Evolutionary conservation across 2,113 vertebrate genomes (phyloP), one percentile per base, ranked within the genome.

Genomic region (Elanoides forficatus): DNA sequence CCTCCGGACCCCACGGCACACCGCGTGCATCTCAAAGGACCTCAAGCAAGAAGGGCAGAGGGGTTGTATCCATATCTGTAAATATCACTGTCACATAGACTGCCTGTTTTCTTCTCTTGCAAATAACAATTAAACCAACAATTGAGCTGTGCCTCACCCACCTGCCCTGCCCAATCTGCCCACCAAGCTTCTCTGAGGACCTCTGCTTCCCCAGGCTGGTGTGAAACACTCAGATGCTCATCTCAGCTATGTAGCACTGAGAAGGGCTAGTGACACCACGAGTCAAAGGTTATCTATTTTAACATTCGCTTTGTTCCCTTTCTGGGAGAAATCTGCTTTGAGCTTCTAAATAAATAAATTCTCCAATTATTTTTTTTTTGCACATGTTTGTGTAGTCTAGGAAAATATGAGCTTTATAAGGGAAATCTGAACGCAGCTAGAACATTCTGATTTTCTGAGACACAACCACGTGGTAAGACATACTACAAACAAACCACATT

Each of bases 191-290:
- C 48, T 45, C 66, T 5, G 48, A 29, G 38, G 36, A 15, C 13
- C 53, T 34, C 36, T 17, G 38, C 62, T 91, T 71, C 72, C 13
- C 40, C 8, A 16, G 32, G 55, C n/a, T 40, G 59, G 8, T 3
- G 25, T 4, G 30, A 45, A 30, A 15, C 15, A 0, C 53, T 9
- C 1, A 2, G 18, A 18, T 10, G n/a, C 40, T 55, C 34, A 10
- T 21, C 38, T 29, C 22, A 1, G 32, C 66, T 55, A 12, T 2
- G 2, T 0, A 20, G 43, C 73, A 12, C 58, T 10, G 11, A 62
- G n/a, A 42, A 52, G n/a, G 15, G 30, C 43, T 42, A 16, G 19
- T 27, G 70, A 55, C 5, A 40, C 17, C 7, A 0, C 5, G 16
- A n/a, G 30, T 5, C 75, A 48, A 5, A 89, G 38, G 38, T 48